These are phyloP conservation scores for Tragelaphus strepsiceros DNA, from an alignment of 2,113 vertebrate species.

Conservation along the genomic window DNA sequence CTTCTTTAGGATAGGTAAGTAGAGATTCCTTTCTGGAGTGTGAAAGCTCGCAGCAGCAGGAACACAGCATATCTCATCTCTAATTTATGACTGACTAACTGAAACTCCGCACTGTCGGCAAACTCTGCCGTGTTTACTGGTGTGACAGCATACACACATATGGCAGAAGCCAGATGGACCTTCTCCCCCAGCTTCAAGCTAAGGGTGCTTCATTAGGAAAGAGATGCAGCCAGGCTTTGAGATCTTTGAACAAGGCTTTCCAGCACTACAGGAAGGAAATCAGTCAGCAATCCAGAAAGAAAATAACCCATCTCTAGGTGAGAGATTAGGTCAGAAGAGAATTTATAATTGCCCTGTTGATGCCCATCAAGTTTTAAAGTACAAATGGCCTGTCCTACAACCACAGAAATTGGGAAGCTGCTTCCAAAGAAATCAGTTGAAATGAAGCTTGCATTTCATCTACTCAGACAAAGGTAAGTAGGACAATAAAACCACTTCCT, in stretches of 20 bases:
- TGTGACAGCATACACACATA: conserved; percentile 83
- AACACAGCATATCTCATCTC: conserved; percentile 74
- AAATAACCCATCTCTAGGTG: conserved; percentile 28
- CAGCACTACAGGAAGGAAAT: conserved; percentile 46
- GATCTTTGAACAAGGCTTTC: conserved; percentile 83
- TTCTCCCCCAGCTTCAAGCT: conserved; percentile 83
- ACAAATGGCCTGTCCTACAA: conserved; percentile 22
- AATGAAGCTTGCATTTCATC: conserved; percentile 8
- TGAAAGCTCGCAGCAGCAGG: conserved; percentile 70
- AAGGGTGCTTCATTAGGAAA: conserved; percentile 83
- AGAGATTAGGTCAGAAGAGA: conserved; percentile 47
- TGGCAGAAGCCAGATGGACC: conserved; percentile 86
- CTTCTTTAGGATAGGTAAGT: conserved; percentile 21
- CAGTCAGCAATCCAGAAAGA: conserved; percentile 64
- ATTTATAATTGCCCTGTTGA: neutral
- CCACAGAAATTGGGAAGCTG: conserved; percentile 64
- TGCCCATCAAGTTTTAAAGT: conserved; percentile 30
- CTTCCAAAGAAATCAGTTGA: conserved; percentile 52
- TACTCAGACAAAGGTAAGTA: neutral
- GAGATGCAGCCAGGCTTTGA: conserved; percentile 81
- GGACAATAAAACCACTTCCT: conserved; percentile 10
- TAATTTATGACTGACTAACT: conserved; percentile 79
- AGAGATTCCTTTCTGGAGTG: neutral
- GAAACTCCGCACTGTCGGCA: conserved; percentile 78
- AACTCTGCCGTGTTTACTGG: conserved; percentile 81